Base-by-base conservation (phyloP, 2,888 invertebrate genomes). In the Xestoiulus laeticollis region DNA sequence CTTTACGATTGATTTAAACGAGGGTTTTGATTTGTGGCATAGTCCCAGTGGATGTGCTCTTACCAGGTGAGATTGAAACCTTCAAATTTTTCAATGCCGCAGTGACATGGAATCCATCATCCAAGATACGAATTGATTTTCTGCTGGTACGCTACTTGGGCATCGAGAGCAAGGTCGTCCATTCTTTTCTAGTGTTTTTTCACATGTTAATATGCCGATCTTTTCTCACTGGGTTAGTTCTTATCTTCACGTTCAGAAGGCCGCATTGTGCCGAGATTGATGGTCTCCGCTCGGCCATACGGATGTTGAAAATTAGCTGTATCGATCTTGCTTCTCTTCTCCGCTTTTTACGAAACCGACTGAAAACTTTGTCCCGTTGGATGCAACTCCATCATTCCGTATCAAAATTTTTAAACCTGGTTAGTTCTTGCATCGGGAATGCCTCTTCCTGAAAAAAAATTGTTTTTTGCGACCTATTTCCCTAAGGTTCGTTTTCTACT, bases 181-280 rank as follows among this genome's bases (percentile, higher is more conserved):
- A 30, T 30, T 78, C 78, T 14, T 14, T 78, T 10, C 12, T 26
- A 78, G 78, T 30, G 12, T 6, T 30, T 59, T 26, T 78, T 78
- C 78, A 78, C 68, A 0, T 68, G 59, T 22, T 59, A n/a, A 59
- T 38, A 38, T 68, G 78, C 12, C 30, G 30, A 30, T 26, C 30
- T 14, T 14, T 30, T 30, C 30, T 14, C 30, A 6, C 68, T n/a
- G n/a, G 38, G 38, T 38, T 5, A 38, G 38, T 38, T 38, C 6
- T 68, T 78, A 78, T 78, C 78, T 30, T 78, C 78, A 30, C 78
- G 78, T 78, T 78, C 30, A 14, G 78, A 22, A 1, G 48, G 12
- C 48, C 12, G 30, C 78, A 78, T 78, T 78, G 78, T 78, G 30
- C 30, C 78, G 78, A 14, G 78, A 78, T 78, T 78, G 78, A 78